phyloP scores from a whole-genome alignment of 2,888 invertebrate genomes.

The Epistrophe grossulariae region DNA sequence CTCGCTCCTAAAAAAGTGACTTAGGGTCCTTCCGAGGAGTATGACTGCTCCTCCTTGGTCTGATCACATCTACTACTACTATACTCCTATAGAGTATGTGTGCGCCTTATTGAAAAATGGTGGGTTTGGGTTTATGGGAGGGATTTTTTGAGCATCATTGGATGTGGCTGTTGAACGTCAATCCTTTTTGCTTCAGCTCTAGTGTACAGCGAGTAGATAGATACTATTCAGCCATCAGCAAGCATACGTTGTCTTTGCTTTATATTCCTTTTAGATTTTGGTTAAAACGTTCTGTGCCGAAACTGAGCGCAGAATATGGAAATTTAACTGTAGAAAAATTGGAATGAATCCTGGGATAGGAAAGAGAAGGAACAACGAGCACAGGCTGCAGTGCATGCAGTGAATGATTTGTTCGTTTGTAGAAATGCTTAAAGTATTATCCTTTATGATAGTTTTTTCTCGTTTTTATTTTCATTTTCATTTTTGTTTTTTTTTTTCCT shows the following conservation, averaged over 20 bases:
- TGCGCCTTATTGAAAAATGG: constrained; percentile 5
- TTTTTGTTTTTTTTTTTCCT: constrained; percentile 6
- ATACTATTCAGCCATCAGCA: constrained; percentile 17
- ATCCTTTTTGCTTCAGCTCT: constrained; percentile 49
- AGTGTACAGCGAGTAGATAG: constrained; percentile 20
- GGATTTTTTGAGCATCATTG: constrained; percentile 69
- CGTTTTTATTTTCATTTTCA: background rate
- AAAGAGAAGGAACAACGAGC: constrained; percentile 26
- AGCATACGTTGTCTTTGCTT: constrained; percentile 61
- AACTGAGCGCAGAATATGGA: constrained; percentile 31
- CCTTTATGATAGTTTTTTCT: constrained; percentile 64
- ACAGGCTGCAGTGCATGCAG: constrained; percentile 32
- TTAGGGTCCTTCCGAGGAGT: constrained; percentile 39
- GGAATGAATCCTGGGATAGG: constrained; percentile 26
- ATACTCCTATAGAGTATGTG: background rate
- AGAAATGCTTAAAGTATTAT: constrained; percentile 75
- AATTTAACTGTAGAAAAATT: constrained; percentile 55
- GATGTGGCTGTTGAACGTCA: constrained; percentile 72
- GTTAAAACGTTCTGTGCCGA: constrained; percentile 11
- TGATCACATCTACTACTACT: background rate
- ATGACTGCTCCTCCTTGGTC: constrained; percentile 36
- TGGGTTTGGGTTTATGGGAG: constrained; percentile 33
- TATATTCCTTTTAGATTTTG: constrained; percentile 45
- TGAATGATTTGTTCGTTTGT: constrained; percentile 73
- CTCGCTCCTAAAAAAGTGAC: constrained; percentile 32